Evolutionary conservation across 2,113 vertebrate species (phyloP), one percentile per base, ranked within the genome.

Genomic region (Zosterops pallidus): DNA sequence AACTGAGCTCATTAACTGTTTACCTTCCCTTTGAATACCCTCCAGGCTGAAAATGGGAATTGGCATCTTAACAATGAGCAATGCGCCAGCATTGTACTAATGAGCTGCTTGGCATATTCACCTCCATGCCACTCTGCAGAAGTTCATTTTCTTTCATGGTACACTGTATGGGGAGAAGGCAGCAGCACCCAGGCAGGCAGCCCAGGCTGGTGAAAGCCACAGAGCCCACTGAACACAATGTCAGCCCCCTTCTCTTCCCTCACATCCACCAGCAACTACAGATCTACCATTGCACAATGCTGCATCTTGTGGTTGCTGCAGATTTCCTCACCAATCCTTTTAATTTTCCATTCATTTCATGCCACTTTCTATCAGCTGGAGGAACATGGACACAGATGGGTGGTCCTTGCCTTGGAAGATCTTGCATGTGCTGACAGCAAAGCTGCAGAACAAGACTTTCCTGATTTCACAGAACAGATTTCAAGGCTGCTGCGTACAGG

Each of bases 1-100:
- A 70, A 76, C 44, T 2, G 3, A 35, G 44, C 86, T 91, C 52
- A 94, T 94, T 94, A 91, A 92, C 87, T 76, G 84, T 90, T 97
- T 96, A 91, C 82, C 87, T 95, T 78, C 90, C 92, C 88, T 96
- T 90, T 95, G 60, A 53, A 33, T 69, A 41, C 55, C 33, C 68
- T 63, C 52, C 72, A 55, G 68, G 76, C 79, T 95, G 92, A 80
- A 79, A 87, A 89, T 49, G 64, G 67, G 69, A 53, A 50, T 10
- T 90, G 80, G 77, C 55, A 59, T 75, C 50, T 25, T n/a, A 91
- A 89, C 64, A 78, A 92, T 69, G 59, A 92, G 57, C 75, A 92
- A 35, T 65, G 72, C 68, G 81, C 16, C 71, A 68, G 59, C 60
- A 63, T 55, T 90, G 72, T 16, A 6, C 56, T 88, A 87, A 81